A percentile compares a stretch with the other conserved stretches of the same genome.
phyloP scores from a whole-genome alignment of 2,113 vertebrate genomes.

The Cavia porcellus region DNA sequence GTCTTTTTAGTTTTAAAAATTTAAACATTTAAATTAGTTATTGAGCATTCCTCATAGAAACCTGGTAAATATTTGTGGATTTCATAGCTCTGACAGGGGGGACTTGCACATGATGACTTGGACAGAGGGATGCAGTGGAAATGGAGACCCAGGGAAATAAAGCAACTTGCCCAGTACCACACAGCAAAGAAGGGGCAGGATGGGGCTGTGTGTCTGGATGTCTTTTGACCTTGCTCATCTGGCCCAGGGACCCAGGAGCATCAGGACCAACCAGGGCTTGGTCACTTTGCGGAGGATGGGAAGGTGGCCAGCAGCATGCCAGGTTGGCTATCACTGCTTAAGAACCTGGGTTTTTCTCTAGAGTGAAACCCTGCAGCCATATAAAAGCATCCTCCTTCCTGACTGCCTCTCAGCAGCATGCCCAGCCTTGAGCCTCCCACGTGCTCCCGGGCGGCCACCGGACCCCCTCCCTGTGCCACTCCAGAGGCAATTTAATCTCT shows the following conservation, averaged over 20 bases:
- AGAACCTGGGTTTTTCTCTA: neutral
- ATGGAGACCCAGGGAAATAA: neutral
- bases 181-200: neutral
- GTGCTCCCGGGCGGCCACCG: neutral
- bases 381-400: neutral
- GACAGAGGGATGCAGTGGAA: neutral
- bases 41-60: neutral
- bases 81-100: neutral
- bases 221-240: neutral
- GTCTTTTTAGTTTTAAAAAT: neutral
- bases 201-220: neutral
- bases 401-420: neutral
- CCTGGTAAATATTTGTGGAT: neutral
- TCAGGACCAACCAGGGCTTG: neutral
- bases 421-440: neutral
- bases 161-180: neutral
- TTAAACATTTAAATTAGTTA: neutral
- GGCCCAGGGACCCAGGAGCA: neutral
- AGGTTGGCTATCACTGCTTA: rapidly evolving
- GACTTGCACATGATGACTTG: neutral
- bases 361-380: neutral
- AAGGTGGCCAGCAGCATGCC: neutral
- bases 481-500: constrained; percentile 70
- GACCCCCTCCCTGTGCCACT: rapidly evolving
- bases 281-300: neutral